phyloP scores from a whole-genome alignment of 2,888 invertebrate genomes.

The Quadriops clusia region DNA sequence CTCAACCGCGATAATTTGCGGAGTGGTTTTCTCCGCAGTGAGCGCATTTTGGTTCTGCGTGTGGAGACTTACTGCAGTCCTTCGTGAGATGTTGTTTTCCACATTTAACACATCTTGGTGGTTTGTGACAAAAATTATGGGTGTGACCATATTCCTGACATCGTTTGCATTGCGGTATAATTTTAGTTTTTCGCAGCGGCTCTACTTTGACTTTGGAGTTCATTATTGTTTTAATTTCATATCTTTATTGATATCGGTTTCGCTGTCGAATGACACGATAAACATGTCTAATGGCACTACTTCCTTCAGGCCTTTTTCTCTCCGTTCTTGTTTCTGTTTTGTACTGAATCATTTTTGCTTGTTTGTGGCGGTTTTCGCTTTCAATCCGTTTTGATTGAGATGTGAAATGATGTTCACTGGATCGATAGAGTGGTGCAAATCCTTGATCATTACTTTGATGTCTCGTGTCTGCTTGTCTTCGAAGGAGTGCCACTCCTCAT shows the following conservation, averaged over 20 bases:
- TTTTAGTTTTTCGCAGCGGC: no score
- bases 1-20: neutral
- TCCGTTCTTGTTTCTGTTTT: no score
- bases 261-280: no score
- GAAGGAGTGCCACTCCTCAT: neutral
- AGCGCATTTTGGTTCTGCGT: conserved; percentile 3
- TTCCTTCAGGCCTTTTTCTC: no score
- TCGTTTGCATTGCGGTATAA: no score
- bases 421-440: conserved; percentile 2
- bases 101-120: conserved; percentile 4
- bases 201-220: no score
- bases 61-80: neutral
- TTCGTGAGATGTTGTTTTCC: neutral
- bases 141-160: no score
- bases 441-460: conserved; percentile 6
- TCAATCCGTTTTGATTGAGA: conserved; percentile 1
- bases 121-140: conserved; percentile 1
- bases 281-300: no score
- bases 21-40: conserved; percentile 2
- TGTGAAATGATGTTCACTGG: neutral
- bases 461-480: conserved; percentile 5
- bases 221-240: no score
- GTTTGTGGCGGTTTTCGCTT: neutral
- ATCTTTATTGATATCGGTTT: no score
- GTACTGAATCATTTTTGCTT: neutral